phyloP scores from a whole-genome alignment of 2,113 vertebrate genomes.

The Ochotona curzoniae region DNA sequence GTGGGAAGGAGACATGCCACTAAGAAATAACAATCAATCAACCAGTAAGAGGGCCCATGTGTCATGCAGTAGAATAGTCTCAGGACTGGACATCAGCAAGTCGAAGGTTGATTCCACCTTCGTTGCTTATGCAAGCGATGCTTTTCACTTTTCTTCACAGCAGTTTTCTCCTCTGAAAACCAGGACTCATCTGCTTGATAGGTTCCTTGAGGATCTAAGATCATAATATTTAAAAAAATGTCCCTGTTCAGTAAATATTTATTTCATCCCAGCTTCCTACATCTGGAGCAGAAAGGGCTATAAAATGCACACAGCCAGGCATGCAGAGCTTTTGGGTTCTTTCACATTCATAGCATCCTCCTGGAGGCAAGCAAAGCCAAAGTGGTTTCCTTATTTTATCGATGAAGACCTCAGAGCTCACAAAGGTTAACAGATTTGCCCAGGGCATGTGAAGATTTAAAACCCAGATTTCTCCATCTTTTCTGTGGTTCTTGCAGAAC shows the following conservation, averaged over 20 bases:
- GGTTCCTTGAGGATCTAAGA: neutral
- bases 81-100: neutral
- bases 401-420: neutral
- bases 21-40: neutral
- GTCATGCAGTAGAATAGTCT: neutral
- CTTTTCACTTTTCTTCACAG: neutral
- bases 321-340: too few relatives aligned
- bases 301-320: neutral
- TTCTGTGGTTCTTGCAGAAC: neutral
- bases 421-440: conserved; percentile 28
- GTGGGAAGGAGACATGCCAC: neutral
- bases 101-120: neutral
- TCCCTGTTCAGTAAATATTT: conserved; percentile 24
- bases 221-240: neutral
- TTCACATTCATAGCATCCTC: neutral
- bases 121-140: neutral
- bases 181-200: neutral
- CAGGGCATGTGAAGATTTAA: neutral
- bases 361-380: neutral
- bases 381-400: conserved; percentile 26
- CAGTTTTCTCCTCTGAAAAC: conserved; percentile 35
- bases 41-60: neutral
- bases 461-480: neutral
- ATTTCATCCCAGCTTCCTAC: conserved; percentile 1
- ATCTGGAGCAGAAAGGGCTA: neutral